Evolutionary conservation across 2,797 vertebrate genomes (phyloP), one percentile per base, ranked within the genome.

Genomic region (Pipistrellus nathusii): DNA sequence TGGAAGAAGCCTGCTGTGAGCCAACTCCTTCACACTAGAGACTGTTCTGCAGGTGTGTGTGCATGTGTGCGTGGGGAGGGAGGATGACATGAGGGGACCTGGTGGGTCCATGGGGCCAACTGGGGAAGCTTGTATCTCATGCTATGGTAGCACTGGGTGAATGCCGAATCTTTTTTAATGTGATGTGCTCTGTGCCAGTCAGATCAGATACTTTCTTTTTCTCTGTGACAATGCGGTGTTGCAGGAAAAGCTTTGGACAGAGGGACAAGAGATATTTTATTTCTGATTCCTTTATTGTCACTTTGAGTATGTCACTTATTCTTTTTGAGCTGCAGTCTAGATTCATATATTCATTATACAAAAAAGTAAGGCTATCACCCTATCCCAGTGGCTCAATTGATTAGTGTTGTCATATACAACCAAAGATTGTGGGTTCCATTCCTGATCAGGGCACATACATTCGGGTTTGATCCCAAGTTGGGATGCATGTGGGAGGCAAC

Each of bases 231-330:
- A 2, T 3, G 3, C 51, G 32, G 21, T 76, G 17, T 44, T 84
- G 44, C 62, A 62, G 64, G 44, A 35, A 68, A 87, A 20, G 25
- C 46, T 88, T 64, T 72, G 21, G 38, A 30, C 20, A 27, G 35
- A 93, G 38, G 11, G 55, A 23, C 32, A 46, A 64, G 62, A n/a
- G n/a, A 41, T 41, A 14, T 73, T 69, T 51, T 32, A 3, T 71
- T 62, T 87, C 55, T 66, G 77, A 44, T 82, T 62, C 53, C 72
- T 91, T 78, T 57, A 8, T 64, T 64, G 15, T 72, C 57, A 62
- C 78, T 68, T 25, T 41, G 80, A 87, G 27, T 18, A 10, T 14
- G 27, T 21, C 76, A 18, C 57, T 80, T 53, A 10, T 32, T 86
- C 75, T 84, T 35, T 41, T 17, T 44, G 68, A 72, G 38, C 20